A percentile compares a stretch with the other conserved stretches of the same genome.
Evolutionary conservation across 2,113 vertebrate species (phyloP).

Genomic region (Athene noctua): DNA sequence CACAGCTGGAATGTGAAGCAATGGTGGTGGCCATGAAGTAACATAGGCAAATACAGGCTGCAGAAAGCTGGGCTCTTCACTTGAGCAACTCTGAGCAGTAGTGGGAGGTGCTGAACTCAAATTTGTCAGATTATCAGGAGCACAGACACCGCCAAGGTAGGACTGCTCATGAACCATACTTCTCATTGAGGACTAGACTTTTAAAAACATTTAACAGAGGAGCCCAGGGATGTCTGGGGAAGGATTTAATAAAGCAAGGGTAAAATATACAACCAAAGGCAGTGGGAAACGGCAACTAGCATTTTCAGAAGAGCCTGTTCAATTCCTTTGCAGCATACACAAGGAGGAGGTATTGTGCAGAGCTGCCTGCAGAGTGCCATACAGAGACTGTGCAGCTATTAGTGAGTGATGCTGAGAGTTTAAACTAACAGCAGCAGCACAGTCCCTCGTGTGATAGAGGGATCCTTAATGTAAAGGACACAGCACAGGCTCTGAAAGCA

Average conservation of each 20-base stretch:
- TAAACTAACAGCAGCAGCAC: not conserved
- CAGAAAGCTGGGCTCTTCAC: not conserved
- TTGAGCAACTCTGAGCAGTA: not conserved
- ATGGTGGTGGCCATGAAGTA: no score
- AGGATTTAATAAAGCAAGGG: not conserved
- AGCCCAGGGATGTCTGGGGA: rapidly evolving
- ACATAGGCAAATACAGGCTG: not conserved
- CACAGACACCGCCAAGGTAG: not conserved
- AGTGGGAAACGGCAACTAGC: not conserved
- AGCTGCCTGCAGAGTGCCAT: not conserved
- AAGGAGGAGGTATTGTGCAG: not conserved
- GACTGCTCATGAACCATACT: not conserved
- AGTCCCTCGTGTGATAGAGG: not conserved
- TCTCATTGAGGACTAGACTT: not conserved
- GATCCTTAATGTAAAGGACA: not conserved
- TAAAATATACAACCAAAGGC: not conserved
- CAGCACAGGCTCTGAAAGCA: not conserved
- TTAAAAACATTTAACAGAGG: not conserved
- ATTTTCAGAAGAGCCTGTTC: not conserved
- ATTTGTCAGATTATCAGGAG: not conserved
- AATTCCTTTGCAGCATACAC: not conserved
- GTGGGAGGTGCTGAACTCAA: not conserved
- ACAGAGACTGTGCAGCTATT: not conserved
- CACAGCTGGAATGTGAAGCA: not conserved
- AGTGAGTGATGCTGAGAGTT: not conserved